Conservation (phyloP, 1,140 invertebrate genomes). For the Orussus abietinus region DNA sequence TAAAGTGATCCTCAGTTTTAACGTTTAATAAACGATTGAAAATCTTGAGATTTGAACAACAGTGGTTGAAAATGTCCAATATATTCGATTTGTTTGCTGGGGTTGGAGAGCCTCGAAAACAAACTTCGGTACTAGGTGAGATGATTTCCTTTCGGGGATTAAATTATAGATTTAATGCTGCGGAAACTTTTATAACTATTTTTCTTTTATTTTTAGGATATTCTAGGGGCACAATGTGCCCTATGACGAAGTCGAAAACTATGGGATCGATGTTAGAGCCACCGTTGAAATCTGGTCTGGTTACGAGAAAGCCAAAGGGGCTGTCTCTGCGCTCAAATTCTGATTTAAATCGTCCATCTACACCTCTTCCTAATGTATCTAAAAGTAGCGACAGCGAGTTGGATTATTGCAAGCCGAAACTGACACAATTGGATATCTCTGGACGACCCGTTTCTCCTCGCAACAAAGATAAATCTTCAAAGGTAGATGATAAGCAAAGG, state of each 20-base stretch:
- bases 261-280: constrained; percentile 1
- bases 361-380: background rate
- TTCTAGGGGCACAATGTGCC: background rate
- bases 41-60: too few species aligned
- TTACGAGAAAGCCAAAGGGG: constrained; percentile 24
- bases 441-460: constrained; percentile 16
- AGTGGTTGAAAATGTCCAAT: constrained; percentile 25
- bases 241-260: constrained; percentile 12
- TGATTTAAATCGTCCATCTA: constrained; percentile 24
- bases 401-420: constrained; percentile 8
- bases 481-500: constrained; percentile 20
- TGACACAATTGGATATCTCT: constrained; percentile 14
- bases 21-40: too few species aligned
- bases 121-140: constrained; percentile 1
- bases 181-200: background rate
- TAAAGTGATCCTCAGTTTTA: too few species aligned
- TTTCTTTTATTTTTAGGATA: constrained; percentile 13
- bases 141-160: background rate
- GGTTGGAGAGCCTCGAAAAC: constrained; percentile 10
- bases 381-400: background rate
- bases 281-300: constrained; percentile 9
- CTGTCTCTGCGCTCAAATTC: constrained; percentile 31
- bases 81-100: constrained; percentile 30
- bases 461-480: constrained; percentile 13
- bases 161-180: constrained; percentile 4